phyloP scores from a whole-genome alignment of 2,113 vertebrate species.

The Atherinomorus stipes region DNA sequence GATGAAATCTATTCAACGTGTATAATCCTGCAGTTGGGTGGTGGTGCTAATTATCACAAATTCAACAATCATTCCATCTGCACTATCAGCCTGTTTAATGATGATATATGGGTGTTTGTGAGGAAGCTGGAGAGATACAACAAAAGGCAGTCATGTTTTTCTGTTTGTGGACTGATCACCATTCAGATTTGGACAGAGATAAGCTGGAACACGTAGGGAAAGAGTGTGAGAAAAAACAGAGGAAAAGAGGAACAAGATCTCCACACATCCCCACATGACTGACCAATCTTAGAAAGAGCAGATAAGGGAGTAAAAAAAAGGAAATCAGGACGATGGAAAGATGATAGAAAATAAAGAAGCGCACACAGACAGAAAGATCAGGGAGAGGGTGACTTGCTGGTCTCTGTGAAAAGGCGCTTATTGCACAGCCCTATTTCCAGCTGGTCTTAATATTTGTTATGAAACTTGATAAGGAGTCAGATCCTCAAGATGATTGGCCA shows the following conservation, averaged over 20 bases:
- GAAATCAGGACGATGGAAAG: slow-evolving; percentile 17
- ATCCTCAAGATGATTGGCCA: slow-evolving; percentile 50
- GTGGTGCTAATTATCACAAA: slow-evolving; percentile 45
- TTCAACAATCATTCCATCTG: slow-evolving; percentile 62
- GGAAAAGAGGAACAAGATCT: not conserved
- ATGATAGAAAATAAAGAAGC: slow-evolving; percentile 25
- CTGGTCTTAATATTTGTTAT: slow-evolving; percentile 50
- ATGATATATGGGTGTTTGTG: slow-evolving; percentile 5
- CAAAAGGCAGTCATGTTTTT: slow-evolving; percentile 16
- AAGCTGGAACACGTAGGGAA: slow-evolving; percentile 5
- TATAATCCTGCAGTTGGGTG: slow-evolving; percentile 33
- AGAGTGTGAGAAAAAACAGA: slow-evolving; percentile 11
- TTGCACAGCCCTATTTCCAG: slow-evolving; percentile 36
- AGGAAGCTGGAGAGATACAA: not conserved
- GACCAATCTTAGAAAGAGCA: slow-evolving; percentile 17
- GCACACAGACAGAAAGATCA: not conserved
- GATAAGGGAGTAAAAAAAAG: slow-evolving; percentile 20
- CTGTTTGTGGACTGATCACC: slow-evolving; percentile 31
- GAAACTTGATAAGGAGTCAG: slow-evolving; percentile 63
- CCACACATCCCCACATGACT: not conserved
- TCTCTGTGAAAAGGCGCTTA: slow-evolving; percentile 7
- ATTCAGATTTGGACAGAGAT: slow-evolving; percentile 13
- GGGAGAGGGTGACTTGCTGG: not conserved
- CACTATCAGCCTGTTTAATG: slow-evolving; percentile 54
- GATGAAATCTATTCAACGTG: slow-evolving; percentile 41